Evolutionary conservation across 2,797 vertebrate species (phyloP).

Genomic region (Pseudotriccus pelzelni): DNA sequence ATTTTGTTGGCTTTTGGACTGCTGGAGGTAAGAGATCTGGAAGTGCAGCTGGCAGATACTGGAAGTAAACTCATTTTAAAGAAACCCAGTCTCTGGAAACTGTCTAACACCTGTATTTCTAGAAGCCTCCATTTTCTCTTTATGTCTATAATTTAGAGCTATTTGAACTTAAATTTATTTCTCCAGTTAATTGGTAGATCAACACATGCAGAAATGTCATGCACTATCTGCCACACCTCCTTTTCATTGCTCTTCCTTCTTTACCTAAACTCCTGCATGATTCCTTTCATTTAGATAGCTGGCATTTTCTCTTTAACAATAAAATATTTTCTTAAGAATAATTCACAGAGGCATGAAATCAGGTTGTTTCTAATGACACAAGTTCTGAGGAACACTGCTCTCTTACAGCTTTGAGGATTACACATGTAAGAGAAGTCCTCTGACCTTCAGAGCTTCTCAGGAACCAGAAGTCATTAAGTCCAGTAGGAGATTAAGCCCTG

Average conservation of each 20-base stretch:
- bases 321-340: background rate
- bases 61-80: background rate
- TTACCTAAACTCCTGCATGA: background rate
- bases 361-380: background rate
- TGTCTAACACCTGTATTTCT: background rate
- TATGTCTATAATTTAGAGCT: background rate
- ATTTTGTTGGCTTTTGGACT: background rate
- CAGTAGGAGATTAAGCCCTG: background rate
- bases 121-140: background rate
- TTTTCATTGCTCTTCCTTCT: background rate
- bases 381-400: background rate
- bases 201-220: background rate
- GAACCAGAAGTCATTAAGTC: background rate
- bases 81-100: background rate
- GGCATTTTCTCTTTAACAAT: background rate
- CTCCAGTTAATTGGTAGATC: background rate
- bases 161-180: background rate
- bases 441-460: conserved; percentile 1
- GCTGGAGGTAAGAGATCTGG: background rate
- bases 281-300: background rate
- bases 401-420: background rate
- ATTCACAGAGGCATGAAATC: background rate
- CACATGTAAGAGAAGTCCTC: background rate
- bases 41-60: background rate
- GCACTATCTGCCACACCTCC: background rate